Percentiles rank a stretch among this genome's conserved stretches.
phyloP scores from a whole-genome alignment of 2,797 vertebrate species.

The Dicrostonyx torquatus region DNA sequence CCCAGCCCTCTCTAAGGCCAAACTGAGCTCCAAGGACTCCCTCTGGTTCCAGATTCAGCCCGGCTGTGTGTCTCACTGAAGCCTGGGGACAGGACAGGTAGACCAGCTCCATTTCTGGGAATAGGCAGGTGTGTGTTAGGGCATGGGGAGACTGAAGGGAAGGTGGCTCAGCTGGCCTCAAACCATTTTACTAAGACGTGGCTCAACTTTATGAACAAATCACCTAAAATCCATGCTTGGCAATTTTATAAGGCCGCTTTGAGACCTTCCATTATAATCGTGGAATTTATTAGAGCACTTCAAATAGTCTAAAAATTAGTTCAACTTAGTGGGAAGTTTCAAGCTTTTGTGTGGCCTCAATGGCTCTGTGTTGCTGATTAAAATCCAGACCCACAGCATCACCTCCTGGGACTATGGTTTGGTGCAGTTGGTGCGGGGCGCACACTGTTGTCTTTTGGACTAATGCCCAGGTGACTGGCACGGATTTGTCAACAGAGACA shows the following conservation, averaged over 20 bases:
- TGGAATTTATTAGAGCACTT: slow-evolving; percentile 31
- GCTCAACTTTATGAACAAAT: neutral
- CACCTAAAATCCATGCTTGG: neutral
- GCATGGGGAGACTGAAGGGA: neutral
- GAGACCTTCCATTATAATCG: neutral
- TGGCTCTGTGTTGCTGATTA: neutral
- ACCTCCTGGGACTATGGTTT: neutral
- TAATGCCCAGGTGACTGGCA: neutral
- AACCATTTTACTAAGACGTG: neutral
- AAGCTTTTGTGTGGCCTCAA: neutral
- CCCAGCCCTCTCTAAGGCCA: neutral
- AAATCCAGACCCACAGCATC: neutral
- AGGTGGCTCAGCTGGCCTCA: neutral
- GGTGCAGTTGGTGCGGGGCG: neutral
- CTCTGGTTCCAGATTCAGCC: neutral
- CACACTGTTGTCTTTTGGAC: neutral
- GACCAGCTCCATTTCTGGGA: neutral
- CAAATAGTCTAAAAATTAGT: slow-evolving; percentile 46
- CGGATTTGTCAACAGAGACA: neutral
- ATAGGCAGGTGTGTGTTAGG: neutral
- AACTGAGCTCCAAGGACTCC: neutral
- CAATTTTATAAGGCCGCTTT: neutral
- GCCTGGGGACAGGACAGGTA: neutral
- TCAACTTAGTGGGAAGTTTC: neutral
- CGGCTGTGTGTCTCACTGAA: neutral